These are phyloP conservation scores for Esox niger DNA, from an alignment of 2,113 vertebrate species.

Conservation along the genomic window DNA sequence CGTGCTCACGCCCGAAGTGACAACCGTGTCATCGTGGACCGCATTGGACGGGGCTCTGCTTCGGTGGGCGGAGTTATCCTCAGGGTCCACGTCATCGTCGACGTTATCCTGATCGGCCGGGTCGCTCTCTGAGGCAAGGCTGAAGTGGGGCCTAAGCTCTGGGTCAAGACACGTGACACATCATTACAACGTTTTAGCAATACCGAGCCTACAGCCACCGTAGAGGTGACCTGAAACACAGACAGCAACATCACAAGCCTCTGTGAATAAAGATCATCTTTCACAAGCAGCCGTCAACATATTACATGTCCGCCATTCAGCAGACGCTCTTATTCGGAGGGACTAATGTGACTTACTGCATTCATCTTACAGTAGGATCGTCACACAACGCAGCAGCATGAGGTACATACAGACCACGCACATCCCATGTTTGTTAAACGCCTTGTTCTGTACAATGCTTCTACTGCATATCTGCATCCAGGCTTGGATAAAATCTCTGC, in stretches of 20 bases:
- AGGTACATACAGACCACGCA: no score
- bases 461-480: constrained; percentile 3
- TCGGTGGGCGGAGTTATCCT: constrained; percentile 72
- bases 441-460: neutral
- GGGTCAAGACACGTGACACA: constrained; percentile 9
- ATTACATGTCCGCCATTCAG: no score
- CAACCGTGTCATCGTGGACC: constrained; percentile 85
- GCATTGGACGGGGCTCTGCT: constrained; percentile 67
- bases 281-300: neutral
- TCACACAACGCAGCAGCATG: no score
- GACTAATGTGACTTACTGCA: no score
- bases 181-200: neutral
- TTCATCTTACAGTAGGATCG: no score
- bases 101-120: constrained; percentile 88
- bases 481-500: neutral
- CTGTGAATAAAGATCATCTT: neutral
- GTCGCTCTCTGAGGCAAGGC: constrained; percentile 94
- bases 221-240: neutral
- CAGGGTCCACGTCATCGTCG: constrained; percentile 78
- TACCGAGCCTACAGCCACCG: neutral
- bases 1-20: constrained; percentile 96
- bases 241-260: neutral
- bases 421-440: neutral
- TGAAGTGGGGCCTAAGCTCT: constrained; percentile 96
- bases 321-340: no score